These are phyloP conservation scores for Nansenia antarctica DNA, from an alignment of 2,113 vertebrate species.

Conservation along the genomic window DNA sequence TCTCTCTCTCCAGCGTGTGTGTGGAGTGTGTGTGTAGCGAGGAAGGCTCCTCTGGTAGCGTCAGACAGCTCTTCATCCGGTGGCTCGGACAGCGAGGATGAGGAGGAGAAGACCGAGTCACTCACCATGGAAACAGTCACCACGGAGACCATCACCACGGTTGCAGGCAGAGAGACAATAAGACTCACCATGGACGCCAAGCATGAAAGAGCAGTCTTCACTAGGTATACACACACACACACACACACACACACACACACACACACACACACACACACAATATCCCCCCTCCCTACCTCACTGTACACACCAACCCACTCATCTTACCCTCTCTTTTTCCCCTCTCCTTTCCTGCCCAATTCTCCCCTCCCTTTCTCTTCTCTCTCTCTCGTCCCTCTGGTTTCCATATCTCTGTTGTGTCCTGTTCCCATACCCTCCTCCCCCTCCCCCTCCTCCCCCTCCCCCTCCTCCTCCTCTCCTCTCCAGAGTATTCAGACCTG, in stretches of 20 bases:
- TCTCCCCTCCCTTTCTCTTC: slow-evolving; percentile 5
- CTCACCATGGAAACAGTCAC: slow-evolving; percentile 64
- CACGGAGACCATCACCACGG: slow-evolving; percentile 68
- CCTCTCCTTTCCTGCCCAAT: not conserved
- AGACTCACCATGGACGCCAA: slow-evolving; percentile 67
- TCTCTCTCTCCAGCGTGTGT: slow-evolving; percentile 76
- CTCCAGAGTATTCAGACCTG: slow-evolving; percentile 67
- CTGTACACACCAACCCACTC: not conserved
- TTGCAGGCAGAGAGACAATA: slow-evolving; percentile 72
- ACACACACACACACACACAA: not conserved
- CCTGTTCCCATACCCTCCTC: slow-evolving; percentile 20
- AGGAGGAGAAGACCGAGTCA: slow-evolving; percentile 69
- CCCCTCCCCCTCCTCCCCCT: slow-evolving; percentile 29
- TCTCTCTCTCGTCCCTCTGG: not conserved
- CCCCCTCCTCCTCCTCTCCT: slow-evolving; percentile 41
- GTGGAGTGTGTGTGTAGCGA: slow-evolving; percentile 84
- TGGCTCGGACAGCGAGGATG: slow-evolving; percentile 81
- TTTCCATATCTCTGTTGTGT: slow-evolving; percentile 3
- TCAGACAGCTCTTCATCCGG: slow-evolving; percentile 87
- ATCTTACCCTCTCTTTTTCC: not conserved
- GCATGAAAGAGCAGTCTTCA: slow-evolving; percentile 74
- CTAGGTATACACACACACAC: slow-evolving; percentile 73
- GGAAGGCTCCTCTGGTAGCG: slow-evolving; percentile 81
- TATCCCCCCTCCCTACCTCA: not conserved
- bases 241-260: not conserved